Conservation (phyloP, 2,888 invertebrate species). For the Andrena bucephala region DNA sequence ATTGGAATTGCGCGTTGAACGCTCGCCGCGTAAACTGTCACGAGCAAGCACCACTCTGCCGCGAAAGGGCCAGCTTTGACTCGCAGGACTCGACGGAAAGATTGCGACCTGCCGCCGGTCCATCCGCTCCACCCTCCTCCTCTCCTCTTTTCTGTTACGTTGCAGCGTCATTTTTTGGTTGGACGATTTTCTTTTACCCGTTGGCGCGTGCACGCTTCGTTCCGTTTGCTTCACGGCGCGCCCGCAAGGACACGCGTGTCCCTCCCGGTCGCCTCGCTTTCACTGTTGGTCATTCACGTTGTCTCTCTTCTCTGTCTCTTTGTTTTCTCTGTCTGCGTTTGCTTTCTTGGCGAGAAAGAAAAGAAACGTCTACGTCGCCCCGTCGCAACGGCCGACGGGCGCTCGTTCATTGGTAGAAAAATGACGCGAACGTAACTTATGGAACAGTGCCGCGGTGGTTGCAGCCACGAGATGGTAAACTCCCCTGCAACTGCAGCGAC, state of each 20-base stretch:
- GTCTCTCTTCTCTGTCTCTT: constrained; percentile 20
- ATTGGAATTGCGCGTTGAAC: no score
- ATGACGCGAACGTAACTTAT: constrained; percentile 83
- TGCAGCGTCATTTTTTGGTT: constrained; percentile 71
- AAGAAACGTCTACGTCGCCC: constrained; percentile 34
- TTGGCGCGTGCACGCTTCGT: constrained; percentile 67
- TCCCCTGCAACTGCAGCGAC: constrained; percentile 80
- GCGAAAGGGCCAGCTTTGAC: no score
- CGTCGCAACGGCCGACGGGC: constrained; percentile 64
- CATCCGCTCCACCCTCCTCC: constrained; percentile 51
- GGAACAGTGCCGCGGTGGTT: constrained; percentile 85
- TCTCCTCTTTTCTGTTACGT: constrained; percentile 71
- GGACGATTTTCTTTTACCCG: constrained; percentile 48
- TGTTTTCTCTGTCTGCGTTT: constrained; percentile 18
- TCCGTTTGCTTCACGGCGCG: constrained; percentile 64
- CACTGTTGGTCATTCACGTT: constrained; percentile 3
- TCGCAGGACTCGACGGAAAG: background rate
- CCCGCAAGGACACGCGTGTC: constrained; percentile 29
- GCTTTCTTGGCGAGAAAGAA: background rate
- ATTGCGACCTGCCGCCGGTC: constrained; percentile 39
- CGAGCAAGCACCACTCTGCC: no score
- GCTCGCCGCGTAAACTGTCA: no score
- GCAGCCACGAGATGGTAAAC: constrained; percentile 85
- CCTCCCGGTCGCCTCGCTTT: background rate
- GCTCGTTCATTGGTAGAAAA: constrained; percentile 71